phyloP scores from a whole-genome alignment of 2,797 vertebrate species.

The Dicrostonyx torquatus region DNA sequence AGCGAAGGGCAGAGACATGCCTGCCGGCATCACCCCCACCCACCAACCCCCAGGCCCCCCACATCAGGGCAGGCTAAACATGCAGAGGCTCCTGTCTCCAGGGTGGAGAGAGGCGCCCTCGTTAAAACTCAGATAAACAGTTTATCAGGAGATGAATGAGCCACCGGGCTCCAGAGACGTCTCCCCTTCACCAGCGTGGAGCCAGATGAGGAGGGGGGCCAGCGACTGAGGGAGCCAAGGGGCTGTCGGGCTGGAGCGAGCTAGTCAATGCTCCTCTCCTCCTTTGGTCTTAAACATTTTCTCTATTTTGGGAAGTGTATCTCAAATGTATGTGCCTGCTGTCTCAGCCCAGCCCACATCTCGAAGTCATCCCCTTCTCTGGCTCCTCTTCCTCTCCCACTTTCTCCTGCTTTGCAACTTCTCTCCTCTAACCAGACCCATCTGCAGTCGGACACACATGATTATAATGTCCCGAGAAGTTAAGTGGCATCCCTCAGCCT shows the following conservation, averaged over 20 bases:
- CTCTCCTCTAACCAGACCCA: not conserved
- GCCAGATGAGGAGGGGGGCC: slow-evolving; percentile 73
- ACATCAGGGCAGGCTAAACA: slow-evolving; percentile 87
- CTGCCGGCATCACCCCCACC: slow-evolving; percentile 68
- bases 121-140: slow-evolving; percentile 92
- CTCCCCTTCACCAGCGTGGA: slow-evolving; percentile 84
- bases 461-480: not conserved
- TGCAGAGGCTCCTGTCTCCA: slow-evolving; percentile 89
- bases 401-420: not conserved
- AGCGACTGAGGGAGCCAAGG: slow-evolving; percentile 41
- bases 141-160: slow-evolving; percentile 90
- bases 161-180: slow-evolving; percentile 85
- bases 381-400: not conserved
- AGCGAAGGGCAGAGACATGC: slow-evolving; percentile 7
- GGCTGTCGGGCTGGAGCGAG: not conserved
- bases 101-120: slow-evolving; percentile 89
- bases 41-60: slow-evolving; percentile 80
- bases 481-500: not conserved
- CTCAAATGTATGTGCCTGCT: not conserved
- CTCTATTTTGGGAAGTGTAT: slow-evolving; percentile 37
- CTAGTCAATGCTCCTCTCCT: not conserved
- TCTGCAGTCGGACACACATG: not conserved
- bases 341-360: not conserved
- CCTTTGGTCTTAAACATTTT: slow-evolving; percentile 39
- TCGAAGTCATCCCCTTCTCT: not conserved